A percentile compares a stretch with the other conserved stretches of the same genome.
These are phyloP conservation scores for Borostomias antarcticus DNA, from an alignment of 2,797 vertebrate genomes.

Conservation along the genomic window DNA sequence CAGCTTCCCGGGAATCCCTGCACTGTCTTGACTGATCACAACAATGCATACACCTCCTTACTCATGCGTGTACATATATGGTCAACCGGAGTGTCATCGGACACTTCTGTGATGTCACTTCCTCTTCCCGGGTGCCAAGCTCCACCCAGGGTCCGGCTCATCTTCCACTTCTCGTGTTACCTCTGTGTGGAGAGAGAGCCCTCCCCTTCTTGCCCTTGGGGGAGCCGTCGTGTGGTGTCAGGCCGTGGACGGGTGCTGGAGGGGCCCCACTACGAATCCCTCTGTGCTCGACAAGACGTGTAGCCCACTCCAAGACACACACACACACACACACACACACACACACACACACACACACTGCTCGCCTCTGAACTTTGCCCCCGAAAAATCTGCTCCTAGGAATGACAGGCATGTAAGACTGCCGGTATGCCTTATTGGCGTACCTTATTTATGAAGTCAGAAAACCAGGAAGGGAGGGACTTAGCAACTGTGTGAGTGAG, in stretches of 20 bases:
- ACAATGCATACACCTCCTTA: slow-evolving; percentile 11
- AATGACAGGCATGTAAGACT: slow-evolving; percentile 84
- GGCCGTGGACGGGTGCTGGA: slow-evolving; percentile 42
- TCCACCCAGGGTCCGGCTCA: slow-evolving; percentile 61
- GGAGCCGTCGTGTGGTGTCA: slow-evolving; percentile 54
- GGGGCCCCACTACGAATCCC: slow-evolving; percentile 30
- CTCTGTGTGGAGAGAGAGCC: slow-evolving; percentile 37
- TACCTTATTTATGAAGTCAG: slow-evolving; percentile 77
- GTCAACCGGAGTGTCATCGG: slow-evolving; percentile 45
- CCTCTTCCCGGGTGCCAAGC: slow-evolving; percentile 56
- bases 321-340: slow-evolving; percentile 66
- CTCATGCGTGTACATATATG: slow-evolving; percentile 26
- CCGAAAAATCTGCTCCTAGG: slow-evolving; percentile 75
- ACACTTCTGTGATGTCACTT: slow-evolving; percentile 69
- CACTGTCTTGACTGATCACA: not conserved
- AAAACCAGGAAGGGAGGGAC: slow-evolving; percentile 67
- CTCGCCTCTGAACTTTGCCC: slow-evolving; percentile 79
- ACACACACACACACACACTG: slow-evolving; percentile 70
- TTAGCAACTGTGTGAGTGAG: slow-evolving; percentile 37
- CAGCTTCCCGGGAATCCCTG: no score
- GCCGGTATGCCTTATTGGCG: slow-evolving; percentile 65
- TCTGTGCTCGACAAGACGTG: slow-evolving; percentile 39
- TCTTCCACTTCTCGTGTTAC: slow-evolving; percentile 71
- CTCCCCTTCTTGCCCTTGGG: slow-evolving; percentile 48
- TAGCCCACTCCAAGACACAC: slow-evolving; percentile 72